These are phyloP conservation scores for Oreochromis spilurus DNA, from an alignment of 2,113 vertebrate genomes.

Conservation along the genomic window DNA sequence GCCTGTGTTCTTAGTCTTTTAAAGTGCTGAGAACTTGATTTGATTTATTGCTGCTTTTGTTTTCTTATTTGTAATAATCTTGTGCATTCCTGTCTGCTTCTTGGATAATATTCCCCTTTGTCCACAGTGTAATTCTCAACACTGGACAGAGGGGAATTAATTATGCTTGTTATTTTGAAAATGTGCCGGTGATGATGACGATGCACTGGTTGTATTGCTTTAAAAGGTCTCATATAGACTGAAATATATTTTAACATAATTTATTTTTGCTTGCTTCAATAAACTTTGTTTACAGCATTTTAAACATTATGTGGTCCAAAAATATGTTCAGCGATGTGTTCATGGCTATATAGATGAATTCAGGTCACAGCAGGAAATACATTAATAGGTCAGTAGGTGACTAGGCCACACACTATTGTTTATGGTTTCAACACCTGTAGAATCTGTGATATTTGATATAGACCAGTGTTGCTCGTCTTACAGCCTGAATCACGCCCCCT, in stretches of 20 bases:
- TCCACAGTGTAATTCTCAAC: background rate
- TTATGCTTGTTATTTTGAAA: background rate
- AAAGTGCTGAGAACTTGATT: background rate
- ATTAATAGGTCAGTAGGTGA: background rate
- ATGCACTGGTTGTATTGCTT: background rate
- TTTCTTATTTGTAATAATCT: background rate
- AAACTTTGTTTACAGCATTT: background rate
- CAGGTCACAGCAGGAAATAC: background rate
- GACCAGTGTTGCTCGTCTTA: background rate
- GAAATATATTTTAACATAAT: background rate
- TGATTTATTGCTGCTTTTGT: background rate
- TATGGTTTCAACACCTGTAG: background rate
- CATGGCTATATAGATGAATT: background rate
- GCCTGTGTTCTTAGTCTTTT: background rate
- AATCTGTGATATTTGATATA: background rate
- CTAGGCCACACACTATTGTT: background rate
- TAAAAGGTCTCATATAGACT: background rate
- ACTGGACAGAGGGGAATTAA: background rate
- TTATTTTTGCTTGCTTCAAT: background rate
- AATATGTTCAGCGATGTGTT: background rate
- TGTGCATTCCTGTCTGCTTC: background rate
- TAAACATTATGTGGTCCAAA: background rate
- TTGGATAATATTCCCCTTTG: background rate
- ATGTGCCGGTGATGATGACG: background rate
- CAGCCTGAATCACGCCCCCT: background rate